Evolutionary conservation across 2,888 invertebrate genomes (phyloP).

Genomic region (Eudasyphora cyanicolor): DNA sequence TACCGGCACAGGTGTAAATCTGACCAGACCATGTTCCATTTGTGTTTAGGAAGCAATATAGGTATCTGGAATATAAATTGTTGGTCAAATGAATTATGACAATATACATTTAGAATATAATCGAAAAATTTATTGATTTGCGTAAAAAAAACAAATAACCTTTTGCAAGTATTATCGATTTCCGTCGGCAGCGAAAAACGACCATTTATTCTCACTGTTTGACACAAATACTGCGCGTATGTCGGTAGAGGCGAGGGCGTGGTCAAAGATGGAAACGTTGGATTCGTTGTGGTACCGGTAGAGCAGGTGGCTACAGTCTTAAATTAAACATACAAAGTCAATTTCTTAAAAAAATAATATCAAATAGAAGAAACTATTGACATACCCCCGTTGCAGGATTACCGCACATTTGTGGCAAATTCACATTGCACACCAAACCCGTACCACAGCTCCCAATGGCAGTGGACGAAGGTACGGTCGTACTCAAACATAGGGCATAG

Average conservation of each 20-base stretch:
- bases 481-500: constrained; percentile 73
- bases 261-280: constrained; percentile 24
- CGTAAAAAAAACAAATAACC: constrained; percentile 59
- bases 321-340: not conserved
- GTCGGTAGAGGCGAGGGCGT: constrained; percentile 24
- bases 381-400: constrained; percentile 50
- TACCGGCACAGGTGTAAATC: constrained; percentile 71
- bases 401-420: constrained; percentile 61
- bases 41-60: constrained; percentile 67
- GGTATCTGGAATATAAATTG: constrained; percentile 65
- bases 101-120: too few relatives aligned
- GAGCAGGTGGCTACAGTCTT: constrained; percentile 69
- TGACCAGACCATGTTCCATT: constrained; percentile 70
- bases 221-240: constrained; percentile 64
- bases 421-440: constrained; percentile 71
- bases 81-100: too few relatives aligned
- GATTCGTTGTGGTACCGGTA: constrained; percentile 63
- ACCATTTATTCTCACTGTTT: constrained; percentile 60
- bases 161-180: constrained; percentile 70
- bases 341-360: not conserved
- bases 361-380: constrained; percentile 4
- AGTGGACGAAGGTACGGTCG: constrained; percentile 63
- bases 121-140: not conserved
- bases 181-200: constrained; percentile 69
- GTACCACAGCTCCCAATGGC: constrained; percentile 67